Base-by-base conservation (phyloP, 1,140 invertebrate species). In the Zaprionus capensis region DNA sequence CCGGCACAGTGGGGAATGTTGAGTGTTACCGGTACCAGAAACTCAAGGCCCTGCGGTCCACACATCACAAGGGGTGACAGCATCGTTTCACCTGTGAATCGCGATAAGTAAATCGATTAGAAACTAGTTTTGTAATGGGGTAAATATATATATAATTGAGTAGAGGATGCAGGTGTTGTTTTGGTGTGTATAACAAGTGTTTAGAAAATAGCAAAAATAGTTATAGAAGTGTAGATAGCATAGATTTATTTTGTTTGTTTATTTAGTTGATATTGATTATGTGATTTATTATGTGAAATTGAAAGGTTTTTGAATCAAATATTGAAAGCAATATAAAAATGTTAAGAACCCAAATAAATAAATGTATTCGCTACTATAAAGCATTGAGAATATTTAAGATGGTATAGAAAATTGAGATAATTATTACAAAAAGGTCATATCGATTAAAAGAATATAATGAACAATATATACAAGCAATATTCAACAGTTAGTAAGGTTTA, bases 41-140 rank as follows among this genome's bases (percentile, higher is more conserved):
- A 99, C 92, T 96, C 95, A 64, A 98, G 95, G 64, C 98, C 98
- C 94, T 97, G 97, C 12, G 98, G 98, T 59, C 98, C 98, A 94
- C 98, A 99, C 96, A 99, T 98, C 79, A 99, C 97, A 77, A 99
- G 94, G 51, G 98, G 98, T 87, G 97, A 98, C 59, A 98, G 94
- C 93, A 98, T 95, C 46, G 97, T 96, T 95, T 98, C 97, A 95
- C 97, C 98, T 98, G 92, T 17, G 67, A 68, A 85, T 17, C 41
- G n/a, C 17, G 31, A 51, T 74, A 84, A 78, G 4, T 74, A 71
- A 65, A 77, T 71, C 81, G 64, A 66, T 62, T 31, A 69, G 14
- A 4, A 74, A 55, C 55, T 24, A 55, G 0, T 2, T 31, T 71
- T 20, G 11, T 14, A 20, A 38, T 22, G 22, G 5, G 4, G 12